phyloP scores from a whole-genome alignment of 2,113 vertebrate species.

The Aphyosemion australe region DNA sequence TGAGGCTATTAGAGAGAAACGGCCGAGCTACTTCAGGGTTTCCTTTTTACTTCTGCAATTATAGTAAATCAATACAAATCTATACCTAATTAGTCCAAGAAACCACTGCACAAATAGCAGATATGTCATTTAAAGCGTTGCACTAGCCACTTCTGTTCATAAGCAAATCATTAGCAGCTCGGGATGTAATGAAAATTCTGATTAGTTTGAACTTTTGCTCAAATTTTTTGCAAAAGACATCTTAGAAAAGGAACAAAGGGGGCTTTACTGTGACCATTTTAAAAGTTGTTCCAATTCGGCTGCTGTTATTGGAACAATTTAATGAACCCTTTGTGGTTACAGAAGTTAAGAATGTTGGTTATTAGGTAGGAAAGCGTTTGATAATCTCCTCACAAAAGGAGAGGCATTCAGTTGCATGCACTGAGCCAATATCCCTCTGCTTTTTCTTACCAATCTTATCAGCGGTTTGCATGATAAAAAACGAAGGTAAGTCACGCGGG shows the following conservation, averaged over 20 bases:
- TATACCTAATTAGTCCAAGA: slow-evolving; percentile 66
- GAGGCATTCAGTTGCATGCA: slow-evolving; percentile 30
- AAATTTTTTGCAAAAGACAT: not conserved
- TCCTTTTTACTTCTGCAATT: slow-evolving; percentile 54
- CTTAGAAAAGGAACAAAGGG: slow-evolving; percentile 2
- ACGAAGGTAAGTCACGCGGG: slow-evolving; percentile 71
- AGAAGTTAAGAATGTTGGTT: slow-evolving; percentile 51
- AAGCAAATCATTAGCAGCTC: slow-evolving; percentile 15
- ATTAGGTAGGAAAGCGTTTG: slow-evolving; percentile 53
- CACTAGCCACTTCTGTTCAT: not conserved
- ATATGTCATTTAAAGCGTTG: slow-evolving; percentile 32
- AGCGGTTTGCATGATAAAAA: slow-evolving; percentile 75
- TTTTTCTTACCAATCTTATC: slow-evolving; percentile 64
- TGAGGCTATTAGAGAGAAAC: slow-evolving; percentile 18
- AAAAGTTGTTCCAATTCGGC: slow-evolving; percentile 50
- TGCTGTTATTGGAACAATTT: slow-evolving; percentile 50
- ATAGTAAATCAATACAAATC: slow-evolving; percentile 58
- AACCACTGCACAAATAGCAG: slow-evolving; percentile 30
- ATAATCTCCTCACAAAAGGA: slow-evolving; percentile 55
- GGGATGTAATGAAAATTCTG: slow-evolving; percentile 3
- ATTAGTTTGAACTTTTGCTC: not conserved
- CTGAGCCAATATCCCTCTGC: slow-evolving; percentile 35
- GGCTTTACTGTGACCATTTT: slow-evolving; percentile 29
- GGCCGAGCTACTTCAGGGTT: slow-evolving; percentile 39
- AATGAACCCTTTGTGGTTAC: slow-evolving; percentile 61